Conservation (phyloP, 1,140 invertebrate genomes). For the Gonioctena quinquepunctata region DNA sequence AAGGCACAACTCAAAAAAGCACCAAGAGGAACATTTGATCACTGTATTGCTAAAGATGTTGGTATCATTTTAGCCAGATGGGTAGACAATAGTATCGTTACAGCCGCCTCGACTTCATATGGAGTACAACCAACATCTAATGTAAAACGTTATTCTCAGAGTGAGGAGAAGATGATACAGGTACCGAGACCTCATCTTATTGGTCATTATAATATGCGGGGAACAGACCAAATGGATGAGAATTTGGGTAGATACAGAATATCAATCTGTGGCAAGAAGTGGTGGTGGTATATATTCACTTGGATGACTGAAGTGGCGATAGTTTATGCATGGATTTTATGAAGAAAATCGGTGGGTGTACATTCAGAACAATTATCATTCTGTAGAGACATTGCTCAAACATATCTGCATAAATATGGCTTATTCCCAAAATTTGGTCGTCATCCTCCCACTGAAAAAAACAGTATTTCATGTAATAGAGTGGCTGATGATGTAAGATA, state of each 20-base stretch:
- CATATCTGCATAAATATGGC: slow-evolving; percentile 32
- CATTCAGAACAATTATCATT: slow-evolving; percentile 35
- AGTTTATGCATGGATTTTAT: slow-evolving; percentile 48
- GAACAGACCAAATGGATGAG: slow-evolving; percentile 46
- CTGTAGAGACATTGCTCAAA: slow-evolving; percentile 32
- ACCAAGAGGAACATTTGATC: not conserved
- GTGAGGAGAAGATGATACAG: slow-evolving; percentile 49
- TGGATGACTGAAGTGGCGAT: slow-evolving; percentile 44
- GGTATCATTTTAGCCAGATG: slow-evolving; percentile 34
- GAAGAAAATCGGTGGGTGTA: slow-evolving; percentile 30
- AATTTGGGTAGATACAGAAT: not conserved
- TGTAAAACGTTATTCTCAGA: slow-evolving; percentile 50
- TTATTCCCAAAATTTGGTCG: not conserved
- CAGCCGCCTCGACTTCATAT: slow-evolving; percentile 32
- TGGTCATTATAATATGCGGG: slow-evolving; percentile 50
- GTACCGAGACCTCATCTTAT: slow-evolving; percentile 48
- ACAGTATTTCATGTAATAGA: slow-evolving; percentile 11
- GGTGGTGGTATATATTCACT: slow-evolving; percentile 50
- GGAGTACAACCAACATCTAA: slow-evolving; percentile 31
- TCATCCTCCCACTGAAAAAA: not conserved
- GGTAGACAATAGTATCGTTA: slow-evolving; percentile 43
- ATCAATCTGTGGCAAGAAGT: slow-evolving; percentile 41
- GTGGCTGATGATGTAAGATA: not conserved
- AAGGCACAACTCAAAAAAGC: not conserved
- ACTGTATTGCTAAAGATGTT: not conserved